Evolutionary conservation across 1,140 invertebrate genomes (phyloP).

Genomic region (Cepaea nemoralis): DNA sequence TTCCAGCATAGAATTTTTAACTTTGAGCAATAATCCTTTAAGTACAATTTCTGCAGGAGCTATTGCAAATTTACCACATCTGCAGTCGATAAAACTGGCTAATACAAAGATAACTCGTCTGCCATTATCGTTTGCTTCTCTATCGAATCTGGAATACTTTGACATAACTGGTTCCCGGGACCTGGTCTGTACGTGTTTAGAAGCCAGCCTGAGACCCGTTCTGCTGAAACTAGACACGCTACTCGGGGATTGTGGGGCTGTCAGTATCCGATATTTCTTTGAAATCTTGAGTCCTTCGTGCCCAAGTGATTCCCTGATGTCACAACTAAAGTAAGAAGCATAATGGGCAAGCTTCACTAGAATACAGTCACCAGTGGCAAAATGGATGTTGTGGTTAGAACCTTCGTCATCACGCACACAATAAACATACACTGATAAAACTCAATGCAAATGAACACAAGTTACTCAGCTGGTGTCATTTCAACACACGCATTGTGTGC

Average conservation of each 20-base stretch:
- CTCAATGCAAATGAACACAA: no score
- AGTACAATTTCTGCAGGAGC: background rate
- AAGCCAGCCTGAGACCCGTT: background rate
- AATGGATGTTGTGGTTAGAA: no score
- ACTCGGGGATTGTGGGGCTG: background rate
- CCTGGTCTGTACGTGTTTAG: background rate
- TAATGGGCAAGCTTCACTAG: no score
- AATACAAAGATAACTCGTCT: background rate
- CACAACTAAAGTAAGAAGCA: no score
- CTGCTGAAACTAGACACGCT: background rate
- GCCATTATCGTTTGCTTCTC: background rate
- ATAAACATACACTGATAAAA: no score
- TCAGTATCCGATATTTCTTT: background rate
- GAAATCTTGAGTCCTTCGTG: background rate
- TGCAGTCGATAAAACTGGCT: background rate
- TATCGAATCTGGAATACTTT: background rate
- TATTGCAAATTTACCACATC: background rate
- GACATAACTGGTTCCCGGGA: background rate
- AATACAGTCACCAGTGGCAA: no score
- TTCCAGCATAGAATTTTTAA: background rate
- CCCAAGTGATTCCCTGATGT: no score
- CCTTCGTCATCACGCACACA: no score
- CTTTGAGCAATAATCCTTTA: background rate
- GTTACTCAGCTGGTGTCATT: no score
- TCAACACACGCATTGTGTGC: no score